Evolutionary conservation across 1,140 invertebrate species (phyloP).

Genomic region (Oryzaephilus surinamensis): DNA sequence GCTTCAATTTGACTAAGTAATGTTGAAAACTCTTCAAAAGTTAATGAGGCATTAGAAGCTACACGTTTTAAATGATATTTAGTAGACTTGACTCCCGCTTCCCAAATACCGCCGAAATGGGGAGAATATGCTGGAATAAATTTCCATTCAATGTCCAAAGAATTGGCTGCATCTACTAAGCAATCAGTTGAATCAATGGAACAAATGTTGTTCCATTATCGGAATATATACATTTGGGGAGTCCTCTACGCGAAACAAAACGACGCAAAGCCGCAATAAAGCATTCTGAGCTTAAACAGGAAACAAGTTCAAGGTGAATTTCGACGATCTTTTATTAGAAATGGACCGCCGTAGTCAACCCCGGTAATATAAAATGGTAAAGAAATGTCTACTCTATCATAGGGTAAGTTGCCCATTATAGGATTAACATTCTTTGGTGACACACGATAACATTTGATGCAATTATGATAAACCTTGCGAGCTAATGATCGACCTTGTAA

Average conservation of each 20-base stretch:
- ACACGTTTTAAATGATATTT: conserved; percentile 23
- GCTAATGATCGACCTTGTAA: conserved; percentile 7
- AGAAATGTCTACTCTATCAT: background rate
- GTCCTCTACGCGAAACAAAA: conserved; percentile 24
- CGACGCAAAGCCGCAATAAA: conserved; percentile 26
- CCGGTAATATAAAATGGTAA: conserved; percentile 24
- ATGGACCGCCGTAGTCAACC: conserved; percentile 32
- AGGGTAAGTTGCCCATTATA: conserved; percentile 11
- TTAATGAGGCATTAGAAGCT: conserved; percentile 5
- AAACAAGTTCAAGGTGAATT: conserved; percentile 26
- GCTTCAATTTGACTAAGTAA: conserved; percentile 8
- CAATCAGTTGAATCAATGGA: background rate
- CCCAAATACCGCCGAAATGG: conserved; percentile 39
- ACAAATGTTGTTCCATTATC: conserved; percentile 33
- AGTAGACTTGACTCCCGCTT: conserved; percentile 33
- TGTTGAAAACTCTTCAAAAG: conserved; percentile 16
- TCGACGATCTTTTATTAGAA: conserved; percentile 23
- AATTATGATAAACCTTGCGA: conserved; percentile 20
- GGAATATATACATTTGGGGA: conserved; percentile 19
- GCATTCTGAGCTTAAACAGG: conserved; percentile 19
- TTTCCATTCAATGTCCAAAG: conserved; percentile 31
- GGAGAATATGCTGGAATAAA: conserved; percentile 36
- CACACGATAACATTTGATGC: conserved; percentile 24
- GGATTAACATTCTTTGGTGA: conserved; percentile 15
- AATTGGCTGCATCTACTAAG: too few relatives aligned